These are phyloP conservation scores for Chamaedrilus cognettii DNA, from an alignment of 2,888 invertebrate species.

Conservation along the genomic window DNA sequence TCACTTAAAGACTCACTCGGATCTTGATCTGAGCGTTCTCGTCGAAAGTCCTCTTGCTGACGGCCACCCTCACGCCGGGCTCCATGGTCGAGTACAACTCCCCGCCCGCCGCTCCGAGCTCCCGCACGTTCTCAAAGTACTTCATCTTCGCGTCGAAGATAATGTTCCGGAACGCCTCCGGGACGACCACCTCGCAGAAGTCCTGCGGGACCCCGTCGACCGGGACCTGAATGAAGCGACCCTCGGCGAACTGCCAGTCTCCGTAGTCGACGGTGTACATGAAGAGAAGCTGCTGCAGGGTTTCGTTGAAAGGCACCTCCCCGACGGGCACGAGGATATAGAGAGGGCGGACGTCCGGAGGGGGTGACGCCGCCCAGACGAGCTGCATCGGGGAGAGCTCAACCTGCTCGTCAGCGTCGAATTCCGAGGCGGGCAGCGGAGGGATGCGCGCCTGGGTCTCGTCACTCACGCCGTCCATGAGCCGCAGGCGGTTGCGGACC, in stretches of 20 bases:
- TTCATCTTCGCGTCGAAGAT: constrained; percentile 23
- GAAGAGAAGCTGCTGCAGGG: constrained; percentile 20
- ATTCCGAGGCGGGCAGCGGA: constrained; percentile 22
- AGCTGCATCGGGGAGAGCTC: constrained; percentile 20
- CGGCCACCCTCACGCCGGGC: constrained; percentile 6
- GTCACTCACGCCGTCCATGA: constrained; percentile 6
- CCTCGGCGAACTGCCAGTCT: constrained; percentile 20
- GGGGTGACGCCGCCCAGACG: constrained; percentile 15
- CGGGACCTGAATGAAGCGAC: constrained; percentile 7
- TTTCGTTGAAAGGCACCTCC: constrained; percentile 13
- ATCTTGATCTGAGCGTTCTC: constrained; percentile 15
- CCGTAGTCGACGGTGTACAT: constrained; percentile 20
- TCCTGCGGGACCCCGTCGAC: constrained; percentile 11
- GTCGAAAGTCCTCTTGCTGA: constrained; percentile 17
- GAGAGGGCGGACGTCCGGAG: constrained; percentile 3
- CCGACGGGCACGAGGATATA: constrained; percentile 20
- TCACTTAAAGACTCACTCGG: constrained; percentile 16
- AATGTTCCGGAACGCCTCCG: constrained; percentile 14
- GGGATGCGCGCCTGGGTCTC: constrained; percentile 9
- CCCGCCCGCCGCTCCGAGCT: constrained; percentile 4
- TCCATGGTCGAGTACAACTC: constrained; percentile 21
- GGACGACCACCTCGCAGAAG: constrained; percentile 20
- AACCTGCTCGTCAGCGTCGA: constrained; percentile 18
- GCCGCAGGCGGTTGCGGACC: constrained; percentile 1
- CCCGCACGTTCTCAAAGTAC: constrained; percentile 17